These are phyloP conservation scores for Triops cancriformis DNA, from an alignment of 1,140 invertebrate genomes.

Conservation along the genomic window DNA sequence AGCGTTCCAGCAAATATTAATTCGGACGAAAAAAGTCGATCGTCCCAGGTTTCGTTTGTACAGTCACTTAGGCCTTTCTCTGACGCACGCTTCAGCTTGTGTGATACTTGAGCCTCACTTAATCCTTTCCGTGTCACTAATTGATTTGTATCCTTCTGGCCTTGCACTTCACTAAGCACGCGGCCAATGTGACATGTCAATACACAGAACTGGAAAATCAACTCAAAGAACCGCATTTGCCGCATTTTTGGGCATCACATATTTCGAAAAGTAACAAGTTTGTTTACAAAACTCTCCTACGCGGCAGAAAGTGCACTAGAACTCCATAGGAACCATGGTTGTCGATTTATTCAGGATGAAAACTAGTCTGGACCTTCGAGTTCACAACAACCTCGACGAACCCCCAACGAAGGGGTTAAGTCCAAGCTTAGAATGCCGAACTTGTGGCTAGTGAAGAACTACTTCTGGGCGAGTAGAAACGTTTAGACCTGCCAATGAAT, in stretches of 20 bases:
- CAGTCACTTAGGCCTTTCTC: background rate
- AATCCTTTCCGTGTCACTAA: background rate
- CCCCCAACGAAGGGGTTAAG: too few relatives aligned
- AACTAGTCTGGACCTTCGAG: too few relatives aligned
- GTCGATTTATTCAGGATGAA: too few relatives aligned
- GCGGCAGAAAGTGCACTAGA: background rate
- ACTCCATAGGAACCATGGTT: background rate
- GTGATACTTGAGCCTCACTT: background rate
- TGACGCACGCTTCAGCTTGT: background rate
- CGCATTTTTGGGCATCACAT: background rate
- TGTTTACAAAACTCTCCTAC: background rate
- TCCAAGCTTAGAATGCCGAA: background rate
- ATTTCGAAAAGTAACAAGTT: background rate
- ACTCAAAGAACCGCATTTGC: background rate
- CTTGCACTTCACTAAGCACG: background rate
- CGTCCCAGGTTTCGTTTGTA: background rate
- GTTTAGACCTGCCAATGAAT: background rate
- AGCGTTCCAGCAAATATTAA: slow-evolving; percentile 6
- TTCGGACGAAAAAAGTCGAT: background rate
- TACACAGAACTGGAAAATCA: background rate
- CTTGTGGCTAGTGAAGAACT: background rate
- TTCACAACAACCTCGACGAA: too few relatives aligned
- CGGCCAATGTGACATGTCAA: background rate
- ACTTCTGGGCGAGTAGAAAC: background rate
- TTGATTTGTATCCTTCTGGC: background rate